These are phyloP conservation scores for Pycnonotus jocosus DNA, from an alignment of 2,113 vertebrate species.

Conservation along the genomic window DNA sequence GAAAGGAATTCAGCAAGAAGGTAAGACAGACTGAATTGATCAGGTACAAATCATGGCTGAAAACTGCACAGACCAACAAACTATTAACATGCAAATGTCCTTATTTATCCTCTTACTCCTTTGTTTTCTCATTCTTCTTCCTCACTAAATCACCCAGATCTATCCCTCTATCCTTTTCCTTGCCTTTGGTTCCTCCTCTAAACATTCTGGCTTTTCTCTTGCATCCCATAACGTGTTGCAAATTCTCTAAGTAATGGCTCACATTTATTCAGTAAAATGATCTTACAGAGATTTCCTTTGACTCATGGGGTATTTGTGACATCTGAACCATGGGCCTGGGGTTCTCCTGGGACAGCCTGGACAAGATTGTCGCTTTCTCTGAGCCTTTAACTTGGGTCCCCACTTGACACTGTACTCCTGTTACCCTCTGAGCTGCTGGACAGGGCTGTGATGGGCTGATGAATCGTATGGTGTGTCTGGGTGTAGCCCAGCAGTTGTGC, in stretches of 20 bases:
- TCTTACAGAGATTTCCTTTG: neutral
- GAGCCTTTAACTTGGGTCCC: neutral
- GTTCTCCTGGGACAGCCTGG: neutral
- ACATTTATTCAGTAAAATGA: neutral
- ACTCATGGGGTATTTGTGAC: neutral
- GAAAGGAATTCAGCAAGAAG: neutral
- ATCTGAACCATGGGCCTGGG: neutral
- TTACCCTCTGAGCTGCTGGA: neutral
- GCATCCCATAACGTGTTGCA: neutral
- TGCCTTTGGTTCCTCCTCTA: neutral
- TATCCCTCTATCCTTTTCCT: neutral
- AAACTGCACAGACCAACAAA: neutral
- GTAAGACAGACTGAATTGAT: neutral
- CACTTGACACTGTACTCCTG: neutral
- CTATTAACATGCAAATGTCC: neutral
- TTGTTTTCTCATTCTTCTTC: neutral
- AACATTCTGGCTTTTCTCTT: neutral
- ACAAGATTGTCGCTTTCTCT: neutral
- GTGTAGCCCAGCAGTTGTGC: neutral
- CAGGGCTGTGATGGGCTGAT: neutral
- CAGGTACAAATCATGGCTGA: neutral
- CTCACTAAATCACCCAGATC: neutral
- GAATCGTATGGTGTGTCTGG: too few relatives aligned
- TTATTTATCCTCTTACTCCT: neutral
- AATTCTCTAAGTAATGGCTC: neutral